A percentile compares a stretch with the other conserved stretches of the same genome.
phyloP scores from a whole-genome alignment of 2,888 invertebrate species.

The Tanytarsus gracilentus region DNA sequence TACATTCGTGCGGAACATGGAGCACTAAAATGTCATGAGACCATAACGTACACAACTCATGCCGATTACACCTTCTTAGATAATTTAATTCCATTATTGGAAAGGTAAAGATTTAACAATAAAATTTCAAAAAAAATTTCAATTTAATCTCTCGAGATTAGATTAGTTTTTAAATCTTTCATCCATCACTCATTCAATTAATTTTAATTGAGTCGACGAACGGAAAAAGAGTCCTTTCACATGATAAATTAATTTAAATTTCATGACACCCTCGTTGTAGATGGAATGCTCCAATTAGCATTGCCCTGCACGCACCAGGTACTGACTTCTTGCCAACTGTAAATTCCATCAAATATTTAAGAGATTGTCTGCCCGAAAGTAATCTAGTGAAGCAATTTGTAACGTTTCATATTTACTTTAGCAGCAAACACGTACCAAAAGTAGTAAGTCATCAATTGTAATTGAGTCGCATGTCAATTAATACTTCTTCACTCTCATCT shows the following conservation, averaged over 20 bases:
- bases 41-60: slow-evolving; percentile 85
- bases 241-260: too few relatives aligned
- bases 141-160: too few relatives aligned
- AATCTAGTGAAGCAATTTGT: slow-evolving; percentile 66
- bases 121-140: too few relatives aligned
- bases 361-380: slow-evolving; percentile 60
- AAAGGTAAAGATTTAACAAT: slow-evolving; percentile 46
- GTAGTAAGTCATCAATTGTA: slow-evolving; percentile 40
- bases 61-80: slow-evolving; percentile 86
- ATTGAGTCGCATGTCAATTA: not conserved
- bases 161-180: not conserved
- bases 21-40: slow-evolving; percentile 65
- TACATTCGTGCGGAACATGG: slow-evolving; percentile 67
- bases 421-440: slow-evolving; percentile 75
- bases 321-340: slow-evolving; percentile 68
- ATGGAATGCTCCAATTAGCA: slow-evolving; percentile 57
- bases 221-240: not conserved
- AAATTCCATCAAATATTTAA: slow-evolving; percentile 68
- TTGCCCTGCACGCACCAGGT: slow-evolving; percentile 56
- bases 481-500: slow-evolving; percentile 34
- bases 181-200: not conserved
- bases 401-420: slow-evolving; percentile 85
- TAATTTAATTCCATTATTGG: slow-evolving; percentile 74
- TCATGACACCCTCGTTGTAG: too few relatives aligned
- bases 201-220: not conserved